Percentiles rank a stretch among this genome's conserved stretches.
Conservation (phyloP, 1,140 invertebrate species). For the Drosophila kikkawai region DNA sequence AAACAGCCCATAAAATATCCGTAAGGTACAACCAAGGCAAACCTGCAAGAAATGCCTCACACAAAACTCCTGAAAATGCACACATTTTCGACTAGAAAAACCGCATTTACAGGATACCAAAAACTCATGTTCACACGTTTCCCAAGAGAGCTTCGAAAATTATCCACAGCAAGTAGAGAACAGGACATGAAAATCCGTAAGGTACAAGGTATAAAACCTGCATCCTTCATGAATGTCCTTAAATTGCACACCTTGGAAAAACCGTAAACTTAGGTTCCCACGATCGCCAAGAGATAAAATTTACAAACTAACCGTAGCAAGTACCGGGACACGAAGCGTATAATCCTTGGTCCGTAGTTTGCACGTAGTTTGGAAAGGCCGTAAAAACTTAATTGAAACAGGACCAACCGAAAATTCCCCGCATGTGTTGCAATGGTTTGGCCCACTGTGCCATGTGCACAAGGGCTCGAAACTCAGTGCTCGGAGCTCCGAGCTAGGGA, state of each 20-base stretch:
- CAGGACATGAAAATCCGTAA: slow-evolving; percentile 15
- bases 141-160: background rate
- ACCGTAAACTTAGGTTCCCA: slow-evolving; percentile 23
- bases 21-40: background rate
- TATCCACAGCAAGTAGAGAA: slow-evolving; percentile 25
- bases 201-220: slow-evolving; percentile 6
- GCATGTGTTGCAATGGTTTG: slow-evolving; percentile 51
- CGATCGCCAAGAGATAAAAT: background rate
- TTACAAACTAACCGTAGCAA: slow-evolving; percentile 51
- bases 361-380: slow-evolving; percentile 56
- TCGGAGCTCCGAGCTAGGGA: slow-evolving; percentile 13
- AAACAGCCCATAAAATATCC: background rate
- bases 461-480: slow-evolving; percentile 58
- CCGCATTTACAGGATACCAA: background rate
- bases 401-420: slow-evolving; percentile 35
- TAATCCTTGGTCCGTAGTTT: slow-evolving; percentile 24
- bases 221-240: background rate
- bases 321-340: slow-evolving; percentile 42
- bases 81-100: slow-evolving; percentile 17
- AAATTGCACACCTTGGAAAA: slow-evolving; percentile 27
- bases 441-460: slow-evolving; percentile 78
- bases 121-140: slow-evolving; percentile 6
- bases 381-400: slow-evolving; percentile 38
- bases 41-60: slow-evolving; percentile 10
- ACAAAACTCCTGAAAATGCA: slow-evolving; percentile 12